Conservation (phyloP, 2,797 vertebrate species). For the Poecilia picta region DNA sequence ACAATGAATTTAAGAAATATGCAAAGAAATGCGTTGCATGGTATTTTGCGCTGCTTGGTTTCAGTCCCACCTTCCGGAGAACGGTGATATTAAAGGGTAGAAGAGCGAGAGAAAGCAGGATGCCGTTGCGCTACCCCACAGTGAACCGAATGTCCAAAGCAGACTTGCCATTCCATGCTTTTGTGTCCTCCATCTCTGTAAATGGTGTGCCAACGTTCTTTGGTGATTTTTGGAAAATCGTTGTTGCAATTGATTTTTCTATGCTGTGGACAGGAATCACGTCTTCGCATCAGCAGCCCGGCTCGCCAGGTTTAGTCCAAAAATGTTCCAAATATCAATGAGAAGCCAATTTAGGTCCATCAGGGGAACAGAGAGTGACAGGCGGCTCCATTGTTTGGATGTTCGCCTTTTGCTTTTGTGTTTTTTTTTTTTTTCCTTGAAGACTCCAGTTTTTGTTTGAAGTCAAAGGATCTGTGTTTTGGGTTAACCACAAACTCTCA, state of each 20-base stretch:
- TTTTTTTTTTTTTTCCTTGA: background rate
- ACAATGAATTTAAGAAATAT: slow-evolving; percentile 8
- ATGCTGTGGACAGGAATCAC: background rate
- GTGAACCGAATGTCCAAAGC: slow-evolving; percentile 2
- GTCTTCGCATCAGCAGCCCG: background rate
- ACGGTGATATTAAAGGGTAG: background rate
- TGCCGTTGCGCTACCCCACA: background rate
- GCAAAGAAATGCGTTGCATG: background rate
- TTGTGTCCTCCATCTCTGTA: background rate
- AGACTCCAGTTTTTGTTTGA: slow-evolving; percentile 4
- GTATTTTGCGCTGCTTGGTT: slow-evolving; percentile 3
- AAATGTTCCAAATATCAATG: slow-evolving; percentile 1
- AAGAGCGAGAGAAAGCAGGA: background rate
- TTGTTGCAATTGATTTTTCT: background rate
- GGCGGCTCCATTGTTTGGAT: background rate
- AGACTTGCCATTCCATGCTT: slow-evolving; percentile 1
- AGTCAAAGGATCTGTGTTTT: slow-evolving; percentile 9
- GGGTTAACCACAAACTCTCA: background rate
- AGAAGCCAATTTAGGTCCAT: slow-evolving; percentile 4
- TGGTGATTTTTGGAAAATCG: slow-evolving; percentile 4
- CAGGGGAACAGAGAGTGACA: background rate
- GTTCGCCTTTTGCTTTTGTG: background rate
- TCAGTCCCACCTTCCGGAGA: slow-evolving; percentile 1
- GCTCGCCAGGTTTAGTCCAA: background rate
- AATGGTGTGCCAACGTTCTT: slow-evolving; percentile 4